Evolutionary conservation across 1,140 invertebrate genomes (phyloP).

Genomic region (Drosophila pandora): DNA sequence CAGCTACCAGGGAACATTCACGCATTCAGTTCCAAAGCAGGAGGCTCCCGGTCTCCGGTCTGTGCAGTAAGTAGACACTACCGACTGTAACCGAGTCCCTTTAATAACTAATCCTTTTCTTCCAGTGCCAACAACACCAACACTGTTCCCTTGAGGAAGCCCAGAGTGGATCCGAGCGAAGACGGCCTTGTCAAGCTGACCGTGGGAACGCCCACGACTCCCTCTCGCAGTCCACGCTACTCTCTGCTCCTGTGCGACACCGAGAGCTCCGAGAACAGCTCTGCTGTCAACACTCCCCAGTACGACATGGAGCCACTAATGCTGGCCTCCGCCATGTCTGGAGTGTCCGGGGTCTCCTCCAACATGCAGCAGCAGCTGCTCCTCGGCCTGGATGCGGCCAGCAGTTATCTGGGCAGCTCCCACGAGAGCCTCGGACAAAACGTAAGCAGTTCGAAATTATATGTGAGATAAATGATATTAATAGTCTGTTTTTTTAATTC

Average conservation of each 20-base stretch:
- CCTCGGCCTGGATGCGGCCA: slow-evolving; percentile 60
- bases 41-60: slow-evolving; percentile 16
- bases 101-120: too few species aligned
- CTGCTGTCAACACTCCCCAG: slow-evolving; percentile 78
- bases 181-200: slow-evolving; percentile 55
- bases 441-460: slow-evolving; percentile 31
- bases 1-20: slow-evolving; percentile 79
- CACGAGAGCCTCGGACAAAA: slow-evolving; percentile 75
- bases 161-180: slow-evolving; percentile 33
- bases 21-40: slow-evolving; percentile 39
- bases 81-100: too few species aligned
- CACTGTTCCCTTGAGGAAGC: slow-evolving; percentile 20
- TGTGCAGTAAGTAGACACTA: slow-evolving; percentile 38
- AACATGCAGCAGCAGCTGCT: slow-evolving; percentile 74
- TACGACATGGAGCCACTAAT: slow-evolving; percentile 82
- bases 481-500: background rate
- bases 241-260: slow-evolving; percentile 74
- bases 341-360: slow-evolving; percentile 70
- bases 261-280: slow-evolving; percentile 81
- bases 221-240: slow-evolving; percentile 76
- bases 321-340: slow-evolving; percentile 73
- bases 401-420: slow-evolving; percentile 70
- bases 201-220: slow-evolving; percentile 76
- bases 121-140: slow-evolving; percentile 35
- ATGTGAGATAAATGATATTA: background rate